Evolutionary conservation across 2,113 vertebrate genomes (phyloP).

Genomic region (Dasyprocta punctata): DNA sequence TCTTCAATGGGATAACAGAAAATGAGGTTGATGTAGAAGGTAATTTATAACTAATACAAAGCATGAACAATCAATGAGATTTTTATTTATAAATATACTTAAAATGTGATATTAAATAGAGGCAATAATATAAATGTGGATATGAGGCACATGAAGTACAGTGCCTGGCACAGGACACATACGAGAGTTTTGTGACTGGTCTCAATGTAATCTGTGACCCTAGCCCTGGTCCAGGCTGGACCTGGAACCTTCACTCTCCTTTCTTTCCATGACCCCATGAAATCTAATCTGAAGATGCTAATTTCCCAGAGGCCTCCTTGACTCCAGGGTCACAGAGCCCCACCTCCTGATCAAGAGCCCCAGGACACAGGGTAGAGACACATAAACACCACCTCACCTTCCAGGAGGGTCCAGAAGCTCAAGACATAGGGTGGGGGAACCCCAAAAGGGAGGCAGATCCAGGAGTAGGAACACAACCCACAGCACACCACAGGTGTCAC

Average conservation of each 20-base stretch:
- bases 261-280: too few relatives aligned
- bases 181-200: too few relatives aligned
- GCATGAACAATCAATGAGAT: background rate
- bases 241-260: background rate
- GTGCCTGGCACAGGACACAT: background rate
- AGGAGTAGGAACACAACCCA: too few relatives aligned
- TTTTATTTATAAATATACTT: background rate
- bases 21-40: background rate
- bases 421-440: too few relatives aligned
- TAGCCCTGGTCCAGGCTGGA: background rate
- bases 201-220: background rate
- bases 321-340: background rate
- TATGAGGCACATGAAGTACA: too few relatives aligned
- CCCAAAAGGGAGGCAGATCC: too few relatives aligned
- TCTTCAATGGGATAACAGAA: background rate
- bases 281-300: too few relatives aligned
- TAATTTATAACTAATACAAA: background rate
- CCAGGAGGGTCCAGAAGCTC: background rate
- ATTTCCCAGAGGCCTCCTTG: too few relatives aligned
- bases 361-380: background rate
- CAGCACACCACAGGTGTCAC: too few relatives aligned
- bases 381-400: too few relatives aligned
- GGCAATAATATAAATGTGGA: background rate
- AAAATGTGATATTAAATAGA: background rate
- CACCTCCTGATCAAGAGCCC: background rate